Base-by-base conservation (phyloP, 1,140 invertebrate genomes). In the Anadara kagoshimensis region DNA sequence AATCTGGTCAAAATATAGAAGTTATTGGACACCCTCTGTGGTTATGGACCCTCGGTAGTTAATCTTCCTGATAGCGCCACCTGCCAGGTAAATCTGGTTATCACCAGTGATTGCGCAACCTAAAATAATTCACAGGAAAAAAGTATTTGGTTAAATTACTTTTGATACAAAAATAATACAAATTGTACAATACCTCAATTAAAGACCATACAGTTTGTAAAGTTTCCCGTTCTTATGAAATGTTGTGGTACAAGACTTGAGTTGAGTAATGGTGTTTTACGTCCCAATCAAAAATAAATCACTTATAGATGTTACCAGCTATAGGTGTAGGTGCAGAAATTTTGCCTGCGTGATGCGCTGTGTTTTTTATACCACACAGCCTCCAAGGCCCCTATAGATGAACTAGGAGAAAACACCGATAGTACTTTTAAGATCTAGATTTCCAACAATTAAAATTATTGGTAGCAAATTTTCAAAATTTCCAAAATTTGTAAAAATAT, bases 81-180 rank as follows among this genome's bases (percentile, higher is more conserved):
- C 91, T 66, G 91, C 91, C 68, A 92, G 76, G 74, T 91, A 92
- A 45, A 92, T 80, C 58, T 89, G 89, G 78, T 92, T 91, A 62
- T 91, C 89, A 56, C 89, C 89, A 58, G 82, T 81, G 51, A 88
- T 79, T 54, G 83, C 84, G 78, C 82, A 83, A 47, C 85, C 87
- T 88, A 36, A 61, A 75, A 63, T 44, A 22, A 26, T 11, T 4
- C 24, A 57, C 11, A 53, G 22, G n/a, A 8, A 7, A 53, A 53
- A 53, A 7, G 18, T 8, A 53, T 53, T n/a, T 5, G 22, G 22
- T 53, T 20, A 5, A 53, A 53, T 53, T 20, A 7, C n/a, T n/a
- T 14, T 53, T 7, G 5, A 53, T 53, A 7, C 8, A 53, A 53
- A 20, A 3, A 56, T 11, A 56, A 56, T 22, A 22, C 4, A 11